Evolutionary conservation across 2,113 vertebrate species (phyloP), one percentile per base, ranked within the genome.

Genomic region (Eptatretus burgeri): DNA sequence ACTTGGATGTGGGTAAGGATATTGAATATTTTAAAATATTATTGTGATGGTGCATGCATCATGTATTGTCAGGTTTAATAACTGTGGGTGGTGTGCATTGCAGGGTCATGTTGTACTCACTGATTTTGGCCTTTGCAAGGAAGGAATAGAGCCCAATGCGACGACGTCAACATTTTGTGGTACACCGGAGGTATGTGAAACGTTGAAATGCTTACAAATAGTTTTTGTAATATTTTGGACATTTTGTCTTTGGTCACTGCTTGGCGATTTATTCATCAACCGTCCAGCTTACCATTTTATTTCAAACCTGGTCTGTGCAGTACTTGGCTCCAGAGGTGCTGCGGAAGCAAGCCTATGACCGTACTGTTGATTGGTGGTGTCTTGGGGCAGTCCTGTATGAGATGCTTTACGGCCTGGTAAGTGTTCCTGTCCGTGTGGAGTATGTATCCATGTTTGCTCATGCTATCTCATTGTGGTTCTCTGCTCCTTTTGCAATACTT

Each of bases 311-410:
- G 27, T 7, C 27, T 41, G 27, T 64, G 27, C 72, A 98, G 91
- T 98, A 98, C 77, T 79, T 98, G 63, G 89, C 89, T 65, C 91
- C 89, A 13, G 89, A 98, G 71, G 91, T 94, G 67, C 77, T 98
- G 65, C 87, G 94, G 70, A 95, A 98, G 77, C 87, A 98, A 72
- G 88, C 89, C 1, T 98, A 94, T 10, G 91, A 95, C 72, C 73
- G 89, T 49, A 93, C 89, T 0, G 89, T 98, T 65, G 91, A 98
- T 76, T 98, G 91, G 86, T 95, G 89, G 89, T 95, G 89, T 71
- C 78, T 98, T 66, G 89, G 91, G 51, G 89, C 89, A 2, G 91
- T 95, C 66, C 74, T 98, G 13, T 98, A 93, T 1, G 89, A 98
- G 74, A 98, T 94, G 91, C 78, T 98, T 2, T 98, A 95, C 67